A percentile compares a stretch with the other conserved stretches of the same genome.
Evolutionary conservation across 2,797 vertebrate genomes (phyloP).

Genomic region (Bradypodion pumilum): DNA sequence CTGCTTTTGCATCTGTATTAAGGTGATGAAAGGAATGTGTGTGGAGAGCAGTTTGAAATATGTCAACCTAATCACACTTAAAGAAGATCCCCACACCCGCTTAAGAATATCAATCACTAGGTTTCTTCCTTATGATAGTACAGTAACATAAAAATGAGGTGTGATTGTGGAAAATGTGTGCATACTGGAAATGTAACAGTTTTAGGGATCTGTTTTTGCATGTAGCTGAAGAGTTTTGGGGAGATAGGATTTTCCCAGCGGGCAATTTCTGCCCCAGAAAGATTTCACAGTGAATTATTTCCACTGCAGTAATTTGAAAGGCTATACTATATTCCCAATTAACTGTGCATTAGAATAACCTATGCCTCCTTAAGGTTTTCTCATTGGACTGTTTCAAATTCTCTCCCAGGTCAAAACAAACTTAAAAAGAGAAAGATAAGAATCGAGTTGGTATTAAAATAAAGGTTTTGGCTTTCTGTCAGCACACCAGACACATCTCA

Average conservation of each 20-base stretch:
- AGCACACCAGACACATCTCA: slow-evolving; percentile 63
- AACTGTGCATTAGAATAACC: slow-evolving; percentile 45
- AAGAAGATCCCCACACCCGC: not conserved
- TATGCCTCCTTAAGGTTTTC: slow-evolving; percentile 43
- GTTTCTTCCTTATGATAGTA: not conserved
- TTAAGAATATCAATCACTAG: not conserved
- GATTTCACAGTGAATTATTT: slow-evolving; percentile 65
- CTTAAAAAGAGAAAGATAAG: slow-evolving; percentile 31
- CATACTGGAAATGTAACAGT: slow-evolving; percentile 16
- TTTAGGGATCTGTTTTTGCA: slow-evolving; percentile 24
- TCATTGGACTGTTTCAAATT: slow-evolving; percentile 66
- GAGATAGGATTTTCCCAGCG: slow-evolving; percentile 36
- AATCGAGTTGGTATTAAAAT: slow-evolving; percentile 55
- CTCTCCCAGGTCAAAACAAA: slow-evolving; percentile 55
- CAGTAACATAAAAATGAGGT: not conserved
- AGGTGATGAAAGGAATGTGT: not conserved
- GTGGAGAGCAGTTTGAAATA: not conserved
- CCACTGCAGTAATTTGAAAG: slow-evolving; percentile 64
- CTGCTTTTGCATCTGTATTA: not conserved
- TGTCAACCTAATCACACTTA: not conserved
- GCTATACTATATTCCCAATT: slow-evolving; percentile 45
- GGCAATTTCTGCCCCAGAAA: slow-evolving; percentile 53
- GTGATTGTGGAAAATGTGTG: not conserved
- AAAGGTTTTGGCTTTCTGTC: slow-evolving; percentile 61
- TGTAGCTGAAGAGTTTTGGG: not conserved